These are phyloP conservation scores for Disparrhopalites patrizii DNA, from an alignment of 2,888 invertebrate genomes.

Conservation along the genomic window DNA sequence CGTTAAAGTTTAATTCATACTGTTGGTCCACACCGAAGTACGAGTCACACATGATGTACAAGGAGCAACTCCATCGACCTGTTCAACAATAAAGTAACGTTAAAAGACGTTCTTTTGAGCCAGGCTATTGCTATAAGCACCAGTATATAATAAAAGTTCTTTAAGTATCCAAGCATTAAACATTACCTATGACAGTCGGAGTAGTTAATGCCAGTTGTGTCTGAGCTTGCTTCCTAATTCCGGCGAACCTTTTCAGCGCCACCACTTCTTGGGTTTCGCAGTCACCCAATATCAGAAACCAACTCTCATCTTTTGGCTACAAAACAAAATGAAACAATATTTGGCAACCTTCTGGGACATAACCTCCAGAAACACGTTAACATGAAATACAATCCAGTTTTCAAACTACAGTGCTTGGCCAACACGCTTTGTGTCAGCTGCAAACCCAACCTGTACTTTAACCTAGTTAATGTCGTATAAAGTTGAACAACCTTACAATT, in stretches of 20 bases:
- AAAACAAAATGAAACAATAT: too few relatives aligned
- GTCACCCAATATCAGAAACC: conserved; percentile 84
- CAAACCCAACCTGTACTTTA: background rate
- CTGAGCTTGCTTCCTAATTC: conserved; percentile 51
- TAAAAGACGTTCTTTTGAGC: too few relatives aligned
- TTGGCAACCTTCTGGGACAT: too few relatives aligned
- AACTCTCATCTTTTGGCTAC: conserved; percentile 79
- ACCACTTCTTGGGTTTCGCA: conserved; percentile 66
- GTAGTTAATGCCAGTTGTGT: conserved; percentile 41
- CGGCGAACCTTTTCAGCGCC: conserved; percentile 71
- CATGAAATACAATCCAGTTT: too few relatives aligned
- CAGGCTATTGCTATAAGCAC: too few relatives aligned
- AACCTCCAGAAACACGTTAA: too few relatives aligned
- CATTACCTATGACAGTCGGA: conserved; percentile 33
- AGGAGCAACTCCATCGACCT: conserved; percentile 71
- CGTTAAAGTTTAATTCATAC: conserved; percentile 58
- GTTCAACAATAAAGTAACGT: conserved; percentile 2
- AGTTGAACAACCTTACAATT: background rate
- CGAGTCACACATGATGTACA: conserved; percentile 86
- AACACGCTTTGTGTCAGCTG: background rate
- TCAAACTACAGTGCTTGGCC: too few relatives aligned
- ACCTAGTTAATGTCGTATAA: too few relatives aligned
- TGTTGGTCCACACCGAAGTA: conserved; percentile 94
- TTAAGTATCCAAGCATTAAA: too few relatives aligned
- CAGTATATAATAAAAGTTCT: too few relatives aligned